Percentiles rank a stretch among this genome's conserved stretches.
Conservation (phyloP, 2,113 vertebrate genomes). For the Archilochus colubris region DNA sequence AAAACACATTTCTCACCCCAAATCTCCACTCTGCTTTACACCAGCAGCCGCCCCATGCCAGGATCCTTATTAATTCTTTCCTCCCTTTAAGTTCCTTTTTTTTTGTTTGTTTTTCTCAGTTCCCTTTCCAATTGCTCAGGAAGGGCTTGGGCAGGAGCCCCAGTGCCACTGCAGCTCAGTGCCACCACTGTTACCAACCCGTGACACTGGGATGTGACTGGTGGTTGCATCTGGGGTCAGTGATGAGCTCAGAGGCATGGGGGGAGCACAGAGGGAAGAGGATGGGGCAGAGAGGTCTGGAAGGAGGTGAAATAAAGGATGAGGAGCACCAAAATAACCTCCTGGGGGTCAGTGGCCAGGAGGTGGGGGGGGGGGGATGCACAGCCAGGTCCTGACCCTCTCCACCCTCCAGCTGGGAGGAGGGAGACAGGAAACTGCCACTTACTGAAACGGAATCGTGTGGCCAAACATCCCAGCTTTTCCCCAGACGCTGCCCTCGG, state of each 20-base stretch:
- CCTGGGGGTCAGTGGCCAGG: rapidly evolving
- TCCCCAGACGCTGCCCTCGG: not conserved
- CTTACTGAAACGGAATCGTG: rapidly evolving
- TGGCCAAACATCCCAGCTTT: not conserved
- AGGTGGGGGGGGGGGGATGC: rapidly evolving
- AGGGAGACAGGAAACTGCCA: not conserved
- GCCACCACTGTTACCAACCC: rapidly evolving
- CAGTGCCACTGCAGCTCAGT: not conserved
- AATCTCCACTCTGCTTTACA: not conserved
- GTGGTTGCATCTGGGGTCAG: not conserved
- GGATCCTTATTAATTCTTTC: slow-evolving; percentile 58
- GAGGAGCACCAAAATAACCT: not conserved
- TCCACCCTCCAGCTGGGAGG: not conserved
- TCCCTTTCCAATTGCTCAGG: not conserved
- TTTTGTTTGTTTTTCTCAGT: not conserved
- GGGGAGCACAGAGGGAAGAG: not conserved
- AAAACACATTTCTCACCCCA: not conserved
- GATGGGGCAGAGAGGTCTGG: not conserved
- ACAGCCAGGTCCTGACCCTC: rapidly evolving
- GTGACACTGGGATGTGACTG: rapidly evolving
- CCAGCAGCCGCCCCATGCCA: rapidly evolving
- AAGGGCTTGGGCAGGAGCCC: not conserved
- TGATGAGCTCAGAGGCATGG: rapidly evolving
- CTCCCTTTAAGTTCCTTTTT: slow-evolving; percentile 45
- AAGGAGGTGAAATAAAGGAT: not conserved